A percentile compares a stretch with the other conserved stretches of the same genome.
phyloP scores from a whole-genome alignment of 37 sponge, comb jelly and placozoan genomes.

The Ephydatia muelleri region DNA sequence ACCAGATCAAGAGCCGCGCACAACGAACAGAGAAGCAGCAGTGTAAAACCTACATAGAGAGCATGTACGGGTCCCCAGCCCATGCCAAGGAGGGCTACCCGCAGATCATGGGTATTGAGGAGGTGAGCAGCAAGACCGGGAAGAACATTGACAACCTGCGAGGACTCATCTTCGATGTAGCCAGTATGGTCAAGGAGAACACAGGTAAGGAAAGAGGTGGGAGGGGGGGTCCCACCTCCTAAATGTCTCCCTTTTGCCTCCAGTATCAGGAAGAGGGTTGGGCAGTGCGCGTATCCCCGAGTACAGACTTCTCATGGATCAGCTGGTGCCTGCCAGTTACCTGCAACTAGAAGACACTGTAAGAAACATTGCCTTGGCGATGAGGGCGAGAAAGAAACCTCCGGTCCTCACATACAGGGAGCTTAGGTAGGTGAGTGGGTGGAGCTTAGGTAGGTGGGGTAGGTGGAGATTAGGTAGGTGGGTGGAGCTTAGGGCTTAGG shows the following conservation, averaged over 20 bases:
- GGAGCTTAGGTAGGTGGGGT: background rate
- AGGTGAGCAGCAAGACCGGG: slow-evolving; percentile 62
- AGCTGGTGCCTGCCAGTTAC: slow-evolving; percentile 87
- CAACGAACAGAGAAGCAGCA: slow-evolving; percentile 4
- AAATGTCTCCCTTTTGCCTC: background rate
- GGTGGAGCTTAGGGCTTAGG: too few species aligned
- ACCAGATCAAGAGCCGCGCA: slow-evolving; percentile 27
- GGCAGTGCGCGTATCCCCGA: slow-evolving; percentile 60
- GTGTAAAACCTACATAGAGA: slow-evolving; percentile 13
- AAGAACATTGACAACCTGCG: slow-evolving; percentile 53
- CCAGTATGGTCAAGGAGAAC: slow-evolving; percentile 68
- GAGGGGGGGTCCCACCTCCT: background rate
- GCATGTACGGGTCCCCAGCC: background rate
- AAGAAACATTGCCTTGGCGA: slow-evolving; percentile 48
- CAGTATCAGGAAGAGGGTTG: slow-evolving; percentile 47
- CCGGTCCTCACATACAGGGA: slow-evolving; percentile 73
- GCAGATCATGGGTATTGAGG: slow-evolving; percentile 53
- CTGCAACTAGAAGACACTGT: slow-evolving; percentile 84
- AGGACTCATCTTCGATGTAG: slow-evolving; percentile 71
- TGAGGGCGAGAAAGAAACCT: slow-evolving; percentile 30
- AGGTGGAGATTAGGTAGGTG: too few species aligned
- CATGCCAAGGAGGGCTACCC: slow-evolving; percentile 6
- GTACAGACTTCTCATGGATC: slow-evolving; percentile 79
- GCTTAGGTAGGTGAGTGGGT: slow-evolving; percentile 38
- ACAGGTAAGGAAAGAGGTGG: slow-evolving; percentile 33